These are phyloP conservation scores for Gila robusta DNA, from an alignment of 2,797 vertebrate genomes.

Conservation along the genomic window DNA sequence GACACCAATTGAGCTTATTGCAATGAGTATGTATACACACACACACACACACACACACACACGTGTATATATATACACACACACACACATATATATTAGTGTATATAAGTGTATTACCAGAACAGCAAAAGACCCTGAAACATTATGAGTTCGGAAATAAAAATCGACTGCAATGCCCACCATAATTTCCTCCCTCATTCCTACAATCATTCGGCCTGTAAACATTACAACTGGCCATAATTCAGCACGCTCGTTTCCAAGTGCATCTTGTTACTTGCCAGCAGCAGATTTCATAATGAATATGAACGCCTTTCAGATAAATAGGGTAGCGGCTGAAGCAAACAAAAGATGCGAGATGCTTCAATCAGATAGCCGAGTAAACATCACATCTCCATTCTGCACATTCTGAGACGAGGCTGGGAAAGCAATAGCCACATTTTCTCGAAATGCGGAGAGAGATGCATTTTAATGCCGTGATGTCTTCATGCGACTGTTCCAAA, in stretches of 20 bases:
- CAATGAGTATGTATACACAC: too few species aligned
- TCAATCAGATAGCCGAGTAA: constrained; percentile 4
- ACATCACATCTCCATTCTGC: constrained; percentile 42
- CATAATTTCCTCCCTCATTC: background rate
- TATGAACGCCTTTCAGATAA: background rate
- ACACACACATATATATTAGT: background rate
- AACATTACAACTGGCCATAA: constrained; percentile 7
- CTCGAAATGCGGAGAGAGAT: background rate
- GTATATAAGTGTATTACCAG: background rate
- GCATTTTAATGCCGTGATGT: constrained; percentile 13
- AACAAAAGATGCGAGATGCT: background rate
- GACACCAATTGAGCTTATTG: too few species aligned
- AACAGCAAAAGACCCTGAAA: background rate
- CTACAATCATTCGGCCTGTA: constrained; percentile 16
- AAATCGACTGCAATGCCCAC: background rate
- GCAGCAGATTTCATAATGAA: constrained; percentile 13
- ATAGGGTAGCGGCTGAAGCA: background rate
- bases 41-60: background rate
- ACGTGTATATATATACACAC: too few species aligned
- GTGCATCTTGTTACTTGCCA: background rate
- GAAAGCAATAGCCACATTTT: constrained; percentile 3
- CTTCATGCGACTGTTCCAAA: constrained; percentile 31
- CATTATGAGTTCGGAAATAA: constrained; percentile 5
- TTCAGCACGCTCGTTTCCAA: background rate
- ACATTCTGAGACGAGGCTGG: background rate